Base-by-base conservation (phyloP, 2,888 invertebrate genomes). In the Caenorhabditis sulstoni region DNA sequence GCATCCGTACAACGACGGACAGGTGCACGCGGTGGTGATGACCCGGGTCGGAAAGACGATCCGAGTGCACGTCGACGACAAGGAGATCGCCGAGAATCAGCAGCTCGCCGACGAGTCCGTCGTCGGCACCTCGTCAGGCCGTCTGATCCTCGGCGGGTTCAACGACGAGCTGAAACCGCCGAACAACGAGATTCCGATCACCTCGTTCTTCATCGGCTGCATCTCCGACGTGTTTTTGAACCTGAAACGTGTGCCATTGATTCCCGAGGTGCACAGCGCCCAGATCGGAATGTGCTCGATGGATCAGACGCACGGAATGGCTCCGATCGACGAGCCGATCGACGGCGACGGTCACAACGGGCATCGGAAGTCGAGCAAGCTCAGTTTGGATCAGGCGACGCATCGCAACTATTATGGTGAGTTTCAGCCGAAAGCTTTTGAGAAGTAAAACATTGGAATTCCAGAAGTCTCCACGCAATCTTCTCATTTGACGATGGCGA, bases 181-280 rank as follows among this genome's bases (percentile, higher is more conserved):
- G 1, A 61, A 64, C 14, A 86, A 88, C 9, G 88, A 88, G 47
- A 81, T 87, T 9, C 87, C 90, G 16, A 88, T 90, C 3, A 85
- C 83, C 8, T 81, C 83, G 18, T 87, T 88, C 5, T 81, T 92
- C 35, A 87, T 90, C 78, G 92, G 92, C 1, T 92, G 92, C 84
- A 87, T 92, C 59, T 90, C 90, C 61, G 91, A 91, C 81, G 83
- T 92, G 22, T 89, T 90, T 74, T 85, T 90, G 61, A 70, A 80
- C 67, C 76, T 79, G 55, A 87, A 89, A 35, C 81, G 78, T 5
- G 47, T 88, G 49, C 79, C 84, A 11, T 55, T 90, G 29, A 78
- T 87, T 22, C 88, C 89, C 2, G 85, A 87, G 37, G 81, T 85
- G 52, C 88, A 89, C 53, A 73, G 82, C 18, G 88, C 88, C 7